These are phyloP conservation scores for Atherinomorus stipes DNA, from an alignment of 2,113 vertebrate genomes.

Conservation along the genomic window DNA sequence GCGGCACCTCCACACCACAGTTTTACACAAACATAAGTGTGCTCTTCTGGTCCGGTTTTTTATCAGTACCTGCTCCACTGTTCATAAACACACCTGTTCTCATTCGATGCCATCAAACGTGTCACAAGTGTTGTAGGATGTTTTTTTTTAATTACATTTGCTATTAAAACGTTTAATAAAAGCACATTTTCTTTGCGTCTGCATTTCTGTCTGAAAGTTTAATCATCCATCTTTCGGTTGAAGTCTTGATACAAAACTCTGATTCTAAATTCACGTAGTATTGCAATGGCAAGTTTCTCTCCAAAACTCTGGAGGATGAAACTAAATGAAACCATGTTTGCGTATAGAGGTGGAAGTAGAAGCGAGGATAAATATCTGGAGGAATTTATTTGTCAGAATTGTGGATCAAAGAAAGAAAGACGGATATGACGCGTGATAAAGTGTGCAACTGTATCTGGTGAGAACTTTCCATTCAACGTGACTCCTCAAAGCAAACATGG, in stretches of 20 bases:
- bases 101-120: background rate
- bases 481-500: conserved; percentile 37
- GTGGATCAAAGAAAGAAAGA: no score
- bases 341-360: no score
- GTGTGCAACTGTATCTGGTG: conserved; percentile 11
- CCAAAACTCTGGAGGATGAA: no score
- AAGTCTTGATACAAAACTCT: no score
- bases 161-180: conserved; percentile 70
- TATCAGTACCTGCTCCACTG: background rate
- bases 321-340: no score
- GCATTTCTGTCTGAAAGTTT: background rate
- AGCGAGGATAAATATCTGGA: no score
- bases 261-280: no score
- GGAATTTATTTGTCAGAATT: no score
- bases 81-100: conserved; percentile 2
- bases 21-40: background rate
- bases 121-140: background rate
- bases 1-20: background rate
- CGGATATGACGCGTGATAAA: background rate
- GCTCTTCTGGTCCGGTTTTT: conserved; percentile 14
- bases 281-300: no score
- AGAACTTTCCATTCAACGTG: background rate
- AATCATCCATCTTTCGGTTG: no score
- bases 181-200: background rate
- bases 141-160: conserved; percentile 66